These are phyloP conservation scores for Megamerina dolium DNA, from an alignment of 2,888 invertebrate genomes.

Conservation along the genomic window DNA sequence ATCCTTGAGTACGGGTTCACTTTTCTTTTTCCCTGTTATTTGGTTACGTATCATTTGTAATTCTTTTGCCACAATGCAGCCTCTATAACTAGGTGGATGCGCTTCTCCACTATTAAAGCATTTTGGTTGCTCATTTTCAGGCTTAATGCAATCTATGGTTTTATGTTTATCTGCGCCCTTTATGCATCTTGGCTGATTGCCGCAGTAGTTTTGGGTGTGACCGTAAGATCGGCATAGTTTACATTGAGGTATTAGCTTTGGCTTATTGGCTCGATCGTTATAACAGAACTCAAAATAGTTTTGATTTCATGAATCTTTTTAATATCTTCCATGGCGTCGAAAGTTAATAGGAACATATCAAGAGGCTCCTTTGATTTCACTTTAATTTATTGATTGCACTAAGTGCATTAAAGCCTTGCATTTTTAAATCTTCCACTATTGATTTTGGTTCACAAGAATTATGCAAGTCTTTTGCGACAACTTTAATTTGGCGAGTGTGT, in stretches of 20 bases:
- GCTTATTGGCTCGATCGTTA: neutral
- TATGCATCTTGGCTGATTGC: neutral
- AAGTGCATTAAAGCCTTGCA: conserved; percentile 1
- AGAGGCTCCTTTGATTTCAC: conserved; percentile 3
- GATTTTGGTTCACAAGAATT: conserved; percentile 2
- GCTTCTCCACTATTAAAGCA: neutral
- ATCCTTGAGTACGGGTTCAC: too few species aligned
- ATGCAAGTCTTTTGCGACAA: conserved; percentile 8
- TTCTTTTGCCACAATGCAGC: neutral
- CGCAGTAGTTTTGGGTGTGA: neutral
- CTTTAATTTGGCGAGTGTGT: conserved; percentile 6
- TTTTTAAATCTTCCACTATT: conserved; percentile 8
- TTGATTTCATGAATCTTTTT: conserved; percentile 2
- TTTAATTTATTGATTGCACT: conserved; percentile 5
- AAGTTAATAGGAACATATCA: conserved; percentile 2
- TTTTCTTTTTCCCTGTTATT: too few species aligned
- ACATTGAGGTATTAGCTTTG: neutral
- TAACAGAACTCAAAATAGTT: neutral
- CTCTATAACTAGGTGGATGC: neutral
- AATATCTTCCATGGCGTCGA: conserved; percentile 5
- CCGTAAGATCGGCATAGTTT: neutral
- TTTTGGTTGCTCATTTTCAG: neutral
- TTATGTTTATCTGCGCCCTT: neutral
- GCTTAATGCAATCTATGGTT: neutral
- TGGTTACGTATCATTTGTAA: too few species aligned